Conservation (phyloP, 2,797 vertebrate species). For the Acanthiza pusilla region DNA sequence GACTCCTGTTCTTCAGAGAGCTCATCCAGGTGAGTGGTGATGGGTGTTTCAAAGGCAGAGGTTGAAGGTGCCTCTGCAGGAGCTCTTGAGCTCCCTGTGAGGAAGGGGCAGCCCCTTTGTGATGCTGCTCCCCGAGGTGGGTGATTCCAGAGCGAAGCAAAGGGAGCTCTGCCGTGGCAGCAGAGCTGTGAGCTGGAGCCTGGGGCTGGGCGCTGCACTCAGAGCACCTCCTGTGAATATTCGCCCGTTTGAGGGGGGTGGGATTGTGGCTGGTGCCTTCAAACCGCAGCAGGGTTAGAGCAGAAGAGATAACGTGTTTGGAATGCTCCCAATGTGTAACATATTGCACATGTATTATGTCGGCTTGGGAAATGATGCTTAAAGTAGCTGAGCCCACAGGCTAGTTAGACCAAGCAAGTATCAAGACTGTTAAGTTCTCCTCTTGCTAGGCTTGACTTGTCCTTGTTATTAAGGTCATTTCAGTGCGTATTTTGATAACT, state of each 20-base stretch:
- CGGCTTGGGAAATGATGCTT: neutral
- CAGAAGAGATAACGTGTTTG: neutral
- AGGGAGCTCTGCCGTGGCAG: accelerated
- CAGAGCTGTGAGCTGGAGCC: neutral
- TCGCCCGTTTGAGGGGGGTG: neutral
- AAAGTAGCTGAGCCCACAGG: neutral
- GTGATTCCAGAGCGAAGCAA: neutral
- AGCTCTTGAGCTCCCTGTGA: neutral
- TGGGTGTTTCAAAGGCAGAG: neutral
- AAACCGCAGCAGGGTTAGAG: neutral
- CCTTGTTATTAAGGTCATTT: neutral
- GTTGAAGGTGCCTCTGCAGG: neutral
- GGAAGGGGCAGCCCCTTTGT: neutral
- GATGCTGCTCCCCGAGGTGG: neutral
- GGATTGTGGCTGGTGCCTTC: neutral
- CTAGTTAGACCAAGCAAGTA: neutral
- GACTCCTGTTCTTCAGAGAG: neutral
- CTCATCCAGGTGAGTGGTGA: accelerated
- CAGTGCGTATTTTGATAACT: neutral
- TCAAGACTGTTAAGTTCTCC: neutral
- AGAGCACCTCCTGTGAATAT: neutral
- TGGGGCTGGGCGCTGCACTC: neutral
- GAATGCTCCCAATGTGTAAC: neutral
- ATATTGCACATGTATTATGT: neutral
- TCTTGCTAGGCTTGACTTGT: neutral